Conservation (phyloP, 2,797 vertebrate genomes). For the Alectoris magna region DNA sequence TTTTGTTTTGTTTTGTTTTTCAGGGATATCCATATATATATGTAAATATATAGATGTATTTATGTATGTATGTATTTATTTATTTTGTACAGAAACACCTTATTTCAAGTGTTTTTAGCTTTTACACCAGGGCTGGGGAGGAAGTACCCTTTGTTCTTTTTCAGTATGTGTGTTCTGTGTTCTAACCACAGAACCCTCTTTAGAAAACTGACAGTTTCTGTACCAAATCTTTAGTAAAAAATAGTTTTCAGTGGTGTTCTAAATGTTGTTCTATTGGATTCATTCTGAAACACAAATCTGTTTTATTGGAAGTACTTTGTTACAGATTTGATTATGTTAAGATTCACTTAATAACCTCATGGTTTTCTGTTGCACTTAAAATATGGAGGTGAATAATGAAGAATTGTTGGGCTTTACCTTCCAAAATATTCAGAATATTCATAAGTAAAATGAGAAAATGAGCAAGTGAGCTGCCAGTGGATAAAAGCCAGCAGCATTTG, state of each 20-base stretch:
- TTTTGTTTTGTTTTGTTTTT: neutral
- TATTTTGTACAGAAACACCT: neutral
- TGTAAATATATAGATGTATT: accelerated
- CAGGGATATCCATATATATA: neutral
- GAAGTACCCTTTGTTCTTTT: constrained; percentile 40
- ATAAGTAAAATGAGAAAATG: constrained; percentile 4
- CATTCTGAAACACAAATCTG: constrained; percentile 44
- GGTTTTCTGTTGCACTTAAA: neutral
- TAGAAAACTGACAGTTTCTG: constrained; percentile 26
- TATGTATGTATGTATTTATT: neutral
- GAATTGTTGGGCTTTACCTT: constrained; percentile 16
- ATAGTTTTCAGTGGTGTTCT: constrained; percentile 44
- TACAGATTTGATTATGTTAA: constrained; percentile 40
- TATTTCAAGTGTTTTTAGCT: constrained; percentile 29
- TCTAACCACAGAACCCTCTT: constrained; percentile 63
- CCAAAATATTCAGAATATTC: neutral
- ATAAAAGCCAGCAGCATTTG: neutral
- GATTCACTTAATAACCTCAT: neutral
- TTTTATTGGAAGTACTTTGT: constrained; percentile 46
- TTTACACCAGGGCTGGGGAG: constrained; percentile 22
- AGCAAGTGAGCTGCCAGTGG: neutral
- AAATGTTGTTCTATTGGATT: constrained; percentile 34
- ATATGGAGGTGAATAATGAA: neutral
- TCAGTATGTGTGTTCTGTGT: constrained; percentile 24
- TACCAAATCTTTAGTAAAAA: constrained; percentile 42